These are phyloP conservation scores for Lepidochrysops patricia DNA, from an alignment of 2,888 invertebrate genomes.

Conservation along the genomic window DNA sequence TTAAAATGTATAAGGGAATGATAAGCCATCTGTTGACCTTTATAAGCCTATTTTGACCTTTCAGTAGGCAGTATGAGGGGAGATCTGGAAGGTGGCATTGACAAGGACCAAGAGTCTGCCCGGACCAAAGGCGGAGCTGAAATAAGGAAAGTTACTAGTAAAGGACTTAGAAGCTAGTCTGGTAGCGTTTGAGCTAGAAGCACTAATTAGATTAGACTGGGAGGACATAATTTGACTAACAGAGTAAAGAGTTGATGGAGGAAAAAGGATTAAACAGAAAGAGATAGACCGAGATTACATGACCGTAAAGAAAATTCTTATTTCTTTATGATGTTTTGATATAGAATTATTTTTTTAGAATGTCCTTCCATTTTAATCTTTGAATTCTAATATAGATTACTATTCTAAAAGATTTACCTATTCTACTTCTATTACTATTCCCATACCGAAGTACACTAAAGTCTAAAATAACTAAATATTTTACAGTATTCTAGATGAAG, in stretches of 20 bases:
- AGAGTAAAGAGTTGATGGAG: too few relatives aligned
- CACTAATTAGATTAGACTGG: not conserved
- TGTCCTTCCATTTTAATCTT: not conserved
- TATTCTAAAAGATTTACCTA: not conserved
- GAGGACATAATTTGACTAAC: not conserved
- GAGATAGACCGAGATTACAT: too few relatives aligned
- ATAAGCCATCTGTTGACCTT: not conserved
- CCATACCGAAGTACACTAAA: not conserved
- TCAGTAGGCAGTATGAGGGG: slow-evolving; percentile 54
- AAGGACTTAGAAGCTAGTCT: not conserved
- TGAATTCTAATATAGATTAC: not conserved
- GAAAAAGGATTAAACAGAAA: too few relatives aligned
- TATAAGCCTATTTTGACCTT: slow-evolving; percentile 24
- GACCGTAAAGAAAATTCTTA: too few relatives aligned
- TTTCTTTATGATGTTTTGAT: not conserved
- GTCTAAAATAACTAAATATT: not conserved
- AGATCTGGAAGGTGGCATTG: slow-evolving; percentile 68
- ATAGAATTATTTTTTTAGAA: not conserved
- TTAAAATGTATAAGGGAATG: not conserved
- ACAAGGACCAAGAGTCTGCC: slow-evolving; percentile 71
- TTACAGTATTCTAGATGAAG: not conserved
- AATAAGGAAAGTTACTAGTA: slow-evolving; percentile 20
- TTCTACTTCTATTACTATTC: not conserved
- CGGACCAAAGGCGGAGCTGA: slow-evolving; percentile 72
- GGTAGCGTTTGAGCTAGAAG: too few relatives aligned